A percentile compares a stretch with the other conserved stretches of the same genome.
phyloP scores from a whole-genome alignment of 2,888 invertebrate genomes.

The Diploptera punctata region DNA sequence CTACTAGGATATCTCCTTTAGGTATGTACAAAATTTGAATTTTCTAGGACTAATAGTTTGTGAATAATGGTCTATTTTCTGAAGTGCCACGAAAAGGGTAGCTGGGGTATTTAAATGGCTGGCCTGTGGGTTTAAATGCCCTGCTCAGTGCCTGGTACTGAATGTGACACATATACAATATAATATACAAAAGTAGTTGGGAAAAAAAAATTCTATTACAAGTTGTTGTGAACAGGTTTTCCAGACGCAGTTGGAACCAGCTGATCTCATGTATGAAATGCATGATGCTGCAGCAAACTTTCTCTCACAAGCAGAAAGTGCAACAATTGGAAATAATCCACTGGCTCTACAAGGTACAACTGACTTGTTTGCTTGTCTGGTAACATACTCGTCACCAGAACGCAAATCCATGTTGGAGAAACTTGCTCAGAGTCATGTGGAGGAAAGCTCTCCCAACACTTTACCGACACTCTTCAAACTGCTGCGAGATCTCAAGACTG shows the following conservation, averaged over 20 bases:
- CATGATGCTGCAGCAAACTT: conserved; percentile 54
- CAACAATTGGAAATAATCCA: conserved; percentile 34
- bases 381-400: conserved; percentile 56
- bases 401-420: conserved; percentile 54
- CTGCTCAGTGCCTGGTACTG: too few relatives aligned
- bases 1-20: too few relatives aligned
- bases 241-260: conserved; percentile 61
- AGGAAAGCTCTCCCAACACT: conserved; percentile 44
- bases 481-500: conserved; percentile 58
- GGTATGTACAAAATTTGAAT: too few relatives aligned
- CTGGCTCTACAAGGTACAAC: conserved; percentile 47
- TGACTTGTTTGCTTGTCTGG: conserved; percentile 55
- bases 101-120: too few relatives aligned
- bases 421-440: conserved; percentile 50
- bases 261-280: conserved; percentile 54
- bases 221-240: too few relatives aligned
- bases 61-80: too few relatives aligned
- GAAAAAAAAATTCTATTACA: too few relatives aligned
- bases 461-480: conserved; percentile 56
- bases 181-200: too few relatives aligned
- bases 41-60: too few relatives aligned
- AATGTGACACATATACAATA: too few relatives aligned
- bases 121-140: too few relatives aligned
- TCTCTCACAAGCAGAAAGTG: conserved; percentile 51
- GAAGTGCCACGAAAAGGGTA: too few relatives aligned